Evolutionary conservation across 2,113 vertebrate genomes (phyloP).

Genomic region (Phylloscopus whistleri): DNA sequence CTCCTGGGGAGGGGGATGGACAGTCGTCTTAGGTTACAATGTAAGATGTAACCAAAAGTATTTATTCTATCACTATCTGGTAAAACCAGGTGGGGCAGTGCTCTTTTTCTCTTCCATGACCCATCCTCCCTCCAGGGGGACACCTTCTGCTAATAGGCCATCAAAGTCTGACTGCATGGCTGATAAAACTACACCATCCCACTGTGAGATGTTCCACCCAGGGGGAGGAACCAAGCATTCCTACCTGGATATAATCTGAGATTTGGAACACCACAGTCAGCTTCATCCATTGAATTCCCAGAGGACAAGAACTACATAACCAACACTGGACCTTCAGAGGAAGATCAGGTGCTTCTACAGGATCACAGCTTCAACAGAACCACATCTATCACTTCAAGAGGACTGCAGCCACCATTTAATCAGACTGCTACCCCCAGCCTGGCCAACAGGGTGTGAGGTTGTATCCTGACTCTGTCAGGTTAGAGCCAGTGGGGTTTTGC

Average conservation of each 20-base stretch:
- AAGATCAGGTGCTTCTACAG: accelerated
- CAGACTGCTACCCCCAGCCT: neutral
- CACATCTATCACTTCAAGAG: neutral
- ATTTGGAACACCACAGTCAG: neutral
- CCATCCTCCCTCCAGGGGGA: neutral
- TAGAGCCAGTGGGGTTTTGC: neutral
- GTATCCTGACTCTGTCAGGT: neutral
- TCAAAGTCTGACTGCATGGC: neutral
- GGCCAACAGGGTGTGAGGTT: no score
- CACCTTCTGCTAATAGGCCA: neutral
- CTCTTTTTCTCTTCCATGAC: neutral
- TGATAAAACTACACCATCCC: neutral
- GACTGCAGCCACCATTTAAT: neutral
- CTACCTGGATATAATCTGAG: neutral
- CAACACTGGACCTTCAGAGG: neutral
- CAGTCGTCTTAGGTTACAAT: no score
- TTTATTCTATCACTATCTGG: neutral
- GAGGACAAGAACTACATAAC: neutral
- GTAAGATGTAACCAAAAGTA: neutral
- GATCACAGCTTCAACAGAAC: neutral
- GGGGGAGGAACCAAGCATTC: neutral
- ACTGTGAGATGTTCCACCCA: accelerated
- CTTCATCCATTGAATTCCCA: neutral
- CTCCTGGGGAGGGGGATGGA: neutral
- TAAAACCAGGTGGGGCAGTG: neutral